These are phyloP conservation scores for Papilio polyxenes DNA, from an alignment of 1,140 invertebrate genomes.

Conservation along the genomic window DNA sequence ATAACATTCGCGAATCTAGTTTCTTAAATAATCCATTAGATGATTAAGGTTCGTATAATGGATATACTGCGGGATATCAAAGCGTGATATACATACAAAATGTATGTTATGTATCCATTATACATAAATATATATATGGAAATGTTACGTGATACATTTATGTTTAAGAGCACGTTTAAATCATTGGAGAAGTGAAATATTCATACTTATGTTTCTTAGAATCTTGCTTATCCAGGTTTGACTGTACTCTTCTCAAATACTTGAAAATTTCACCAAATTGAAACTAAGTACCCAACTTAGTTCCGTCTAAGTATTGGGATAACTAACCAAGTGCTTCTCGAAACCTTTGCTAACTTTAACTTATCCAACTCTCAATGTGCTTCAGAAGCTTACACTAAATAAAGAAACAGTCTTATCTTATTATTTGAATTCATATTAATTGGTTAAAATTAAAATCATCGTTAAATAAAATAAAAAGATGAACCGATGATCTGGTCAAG, in stretches of 20 bases:
- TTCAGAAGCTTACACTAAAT: neutral
- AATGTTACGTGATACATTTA: neutral
- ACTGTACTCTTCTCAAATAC: neutral
- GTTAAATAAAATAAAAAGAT: too few relatives aligned
- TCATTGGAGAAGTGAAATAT: too few relatives aligned
- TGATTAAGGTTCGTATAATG: neutral
- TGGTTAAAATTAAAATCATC: too few relatives aligned
- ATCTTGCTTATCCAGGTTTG: too few relatives aligned
- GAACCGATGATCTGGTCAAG: too few relatives aligned
- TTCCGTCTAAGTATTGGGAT: neutral
- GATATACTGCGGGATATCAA: neutral
- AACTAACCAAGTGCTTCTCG: neutral
- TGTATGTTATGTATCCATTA: neutral
- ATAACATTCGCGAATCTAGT: neutral
- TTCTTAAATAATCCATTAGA: constrained; percentile 4
- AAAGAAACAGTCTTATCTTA: neutral
- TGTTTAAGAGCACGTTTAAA: too few relatives aligned
- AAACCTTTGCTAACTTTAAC: neutral
- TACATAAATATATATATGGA: neutral
- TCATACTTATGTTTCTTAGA: too few relatives aligned
- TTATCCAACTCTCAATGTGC: neutral
- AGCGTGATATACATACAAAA: neutral
- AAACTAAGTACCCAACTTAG: neutral
- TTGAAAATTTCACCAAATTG: neutral
- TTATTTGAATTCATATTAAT: neutral